Evolutionary conservation across 2,113 vertebrate species (phyloP).

Genomic region (Bubo blakistoni): DNA sequence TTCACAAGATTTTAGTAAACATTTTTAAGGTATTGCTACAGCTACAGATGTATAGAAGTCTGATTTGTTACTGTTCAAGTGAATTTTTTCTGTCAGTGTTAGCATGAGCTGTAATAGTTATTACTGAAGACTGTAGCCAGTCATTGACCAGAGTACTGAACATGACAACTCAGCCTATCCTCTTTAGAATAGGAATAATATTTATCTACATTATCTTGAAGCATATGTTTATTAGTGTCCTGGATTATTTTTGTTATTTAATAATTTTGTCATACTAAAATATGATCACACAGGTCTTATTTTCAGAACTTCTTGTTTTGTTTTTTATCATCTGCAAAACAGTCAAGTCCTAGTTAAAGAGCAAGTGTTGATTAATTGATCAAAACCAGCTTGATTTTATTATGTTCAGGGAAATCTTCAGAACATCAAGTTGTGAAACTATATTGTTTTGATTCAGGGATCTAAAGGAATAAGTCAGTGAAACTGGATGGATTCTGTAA

Average conservation of each 20-base stretch:
- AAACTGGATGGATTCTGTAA: neutral
- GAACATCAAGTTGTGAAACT: neutral
- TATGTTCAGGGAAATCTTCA: slow-evolving; percentile 12
- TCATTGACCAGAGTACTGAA: neutral
- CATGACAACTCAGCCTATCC: neutral
- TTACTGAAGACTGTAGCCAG: neutral
- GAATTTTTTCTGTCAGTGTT: neutral
- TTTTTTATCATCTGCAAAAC: neutral
- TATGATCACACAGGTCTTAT: neutral
- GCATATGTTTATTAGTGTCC: neutral
- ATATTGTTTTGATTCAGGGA: neutral
- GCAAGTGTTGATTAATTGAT: slow-evolving; percentile 20
- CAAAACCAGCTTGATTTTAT: slow-evolving; percentile 27
- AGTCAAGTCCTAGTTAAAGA: neutral
- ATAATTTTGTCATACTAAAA: neutral
- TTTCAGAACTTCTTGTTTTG: neutral
- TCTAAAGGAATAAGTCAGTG: neutral
- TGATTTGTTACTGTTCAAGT: neutral
- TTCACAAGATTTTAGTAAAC: neutral
- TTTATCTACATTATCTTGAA: neutral
- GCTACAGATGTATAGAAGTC: neutral
- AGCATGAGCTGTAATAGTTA: neutral
- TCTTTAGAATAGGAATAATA: neutral
- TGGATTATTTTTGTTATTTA: neutral
- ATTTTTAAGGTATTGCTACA: neutral